Base-by-base conservation (phyloP, 2,888 invertebrate genomes). In the Caenorhabditis sp. region DNA sequence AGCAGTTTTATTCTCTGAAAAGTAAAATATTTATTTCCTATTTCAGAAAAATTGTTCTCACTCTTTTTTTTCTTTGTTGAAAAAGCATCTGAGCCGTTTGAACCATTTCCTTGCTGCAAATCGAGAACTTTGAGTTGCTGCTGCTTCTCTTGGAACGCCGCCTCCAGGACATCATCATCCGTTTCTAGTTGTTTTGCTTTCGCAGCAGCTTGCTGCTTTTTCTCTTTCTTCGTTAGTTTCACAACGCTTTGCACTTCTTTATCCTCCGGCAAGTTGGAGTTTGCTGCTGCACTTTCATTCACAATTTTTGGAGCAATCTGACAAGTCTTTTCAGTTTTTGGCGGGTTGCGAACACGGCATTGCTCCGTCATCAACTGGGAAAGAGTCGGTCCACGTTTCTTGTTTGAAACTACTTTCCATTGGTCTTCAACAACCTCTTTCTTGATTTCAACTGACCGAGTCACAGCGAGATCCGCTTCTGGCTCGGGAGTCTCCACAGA, bases 91-190 rank as follows among this genome's bases (percentile, higher is more conserved):
- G n/a, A n/a, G n/a, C n/a, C n/a, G n/a, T n/a, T n/a, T n/a, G n/a
- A n/a, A n/a, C n/a, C n/a, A n/a, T n/a, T n/a, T n/a, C n/a, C n/a
- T n/a, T n/a, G n/a, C n/a, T n/a, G n/a, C n/a, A n/a, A n/a, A n/a
- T n/a, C n/a, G n/a, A n/a, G n/a, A n/a, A n/a, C n/a, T n/a, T n/a
- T n/a, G n/a, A n/a, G n/a, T n/a, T n/a, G n/a, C n/a, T 56, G 22
- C 11, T 32, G 26, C 15, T 47, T 76, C 22, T 35, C 53, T 24
- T 32, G 35, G 3, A 53, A 9, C 20, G 76, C 76, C 32, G 24
- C 51, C 40, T 76, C 61, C 18, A 76, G 51, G 9, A 67, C 22
- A n/a, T 13, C 51, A 18, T 76, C 76, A 60, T 76, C 76, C 2
- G 67, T 67, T n/a, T 67, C 67, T 32, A 67, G 18, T 20, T 51